A percentile compares a stretch with the other conserved stretches of the same genome.
phyloP scores from a whole-genome alignment of 2,888 invertebrate genomes.

The Isoperla grammatica region DNA sequence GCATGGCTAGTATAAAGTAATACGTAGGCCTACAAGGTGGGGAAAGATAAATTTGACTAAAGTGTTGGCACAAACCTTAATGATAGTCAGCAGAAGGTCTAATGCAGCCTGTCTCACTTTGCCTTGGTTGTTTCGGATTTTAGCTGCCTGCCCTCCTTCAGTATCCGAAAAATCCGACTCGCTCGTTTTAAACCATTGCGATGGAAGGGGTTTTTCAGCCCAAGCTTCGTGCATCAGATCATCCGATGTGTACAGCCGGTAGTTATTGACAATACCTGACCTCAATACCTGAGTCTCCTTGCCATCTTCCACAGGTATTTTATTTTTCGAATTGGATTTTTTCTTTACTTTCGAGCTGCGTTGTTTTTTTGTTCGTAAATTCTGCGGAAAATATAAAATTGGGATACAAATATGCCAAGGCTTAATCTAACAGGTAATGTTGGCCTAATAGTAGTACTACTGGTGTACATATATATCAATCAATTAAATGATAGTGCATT shows the following conservation, averaged over 20 bases:
- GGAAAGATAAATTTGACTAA: too few relatives aligned
- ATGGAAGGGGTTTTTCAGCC: neutral
- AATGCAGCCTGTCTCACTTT: conserved; percentile 64
- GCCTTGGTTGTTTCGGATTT: conserved; percentile 45
- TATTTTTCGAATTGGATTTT: neutral
- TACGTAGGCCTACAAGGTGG: too few relatives aligned
- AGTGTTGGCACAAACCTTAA: conserved; percentile 47
- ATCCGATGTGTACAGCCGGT: neutral
- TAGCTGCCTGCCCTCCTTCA: conserved; percentile 46
- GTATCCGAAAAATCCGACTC: conserved; percentile 64
- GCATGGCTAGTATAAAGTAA: too few relatives aligned
- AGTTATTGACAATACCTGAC: neutral
- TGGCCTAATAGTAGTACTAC: too few relatives aligned
- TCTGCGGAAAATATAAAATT: neutral
- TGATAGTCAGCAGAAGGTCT: conserved; percentile 52
- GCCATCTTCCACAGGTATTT: neutral
- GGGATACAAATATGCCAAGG: neutral
- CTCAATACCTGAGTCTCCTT: neutral
- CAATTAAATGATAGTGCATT: too few relatives aligned
- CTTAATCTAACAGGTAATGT: too few relatives aligned
- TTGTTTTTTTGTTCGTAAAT: neutral
- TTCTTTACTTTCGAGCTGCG: neutral
- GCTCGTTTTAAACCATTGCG: conserved; percentile 40
- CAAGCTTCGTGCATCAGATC: neutral
- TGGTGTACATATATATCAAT: too few relatives aligned